These are phyloP conservation scores for Thryonomys swinderianus DNA, from an alignment of 2,113 vertebrate species.

Conservation along the genomic window DNA sequence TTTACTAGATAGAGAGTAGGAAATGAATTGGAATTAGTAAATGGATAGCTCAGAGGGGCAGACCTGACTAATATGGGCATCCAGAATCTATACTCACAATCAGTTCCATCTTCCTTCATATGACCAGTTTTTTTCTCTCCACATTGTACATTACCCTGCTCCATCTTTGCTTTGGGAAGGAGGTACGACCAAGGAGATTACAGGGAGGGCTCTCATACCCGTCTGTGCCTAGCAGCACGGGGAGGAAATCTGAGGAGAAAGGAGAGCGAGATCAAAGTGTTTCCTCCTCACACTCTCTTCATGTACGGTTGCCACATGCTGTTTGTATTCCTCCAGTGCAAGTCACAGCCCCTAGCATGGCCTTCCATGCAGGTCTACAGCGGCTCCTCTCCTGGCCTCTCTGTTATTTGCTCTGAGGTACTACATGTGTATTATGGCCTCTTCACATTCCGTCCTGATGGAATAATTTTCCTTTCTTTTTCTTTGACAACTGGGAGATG, in stretches of 20 bases:
- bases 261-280: not conserved
- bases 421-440: not conserved
- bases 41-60: not conserved
- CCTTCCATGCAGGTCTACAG: not conserved
- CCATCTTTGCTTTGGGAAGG: not conserved
- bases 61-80: rapidly evolving
- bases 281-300: not conserved
- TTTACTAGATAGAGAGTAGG: not conserved
- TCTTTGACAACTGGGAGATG: not conserved
- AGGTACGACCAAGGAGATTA: not conserved
- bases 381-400: not conserved
- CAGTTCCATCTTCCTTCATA: no score
- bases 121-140: not conserved
- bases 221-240: not conserved
- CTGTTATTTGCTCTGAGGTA: not conserved
- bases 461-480: not conserved
- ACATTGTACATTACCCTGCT: not conserved
- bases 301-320: not conserved
- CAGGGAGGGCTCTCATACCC: not conserved
- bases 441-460: not conserved
- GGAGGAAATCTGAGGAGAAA: no score
- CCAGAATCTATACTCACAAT: not conserved
- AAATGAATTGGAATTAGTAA: not conserved
- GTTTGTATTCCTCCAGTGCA: not conserved
- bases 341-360: not conserved